A percentile compares a stretch with the other conserved stretches of the same genome.
These are phyloP conservation scores for Acromyrmex heyeri DNA, from an alignment of 1,140 invertebrate genomes.

Conservation along the genomic window DNA sequence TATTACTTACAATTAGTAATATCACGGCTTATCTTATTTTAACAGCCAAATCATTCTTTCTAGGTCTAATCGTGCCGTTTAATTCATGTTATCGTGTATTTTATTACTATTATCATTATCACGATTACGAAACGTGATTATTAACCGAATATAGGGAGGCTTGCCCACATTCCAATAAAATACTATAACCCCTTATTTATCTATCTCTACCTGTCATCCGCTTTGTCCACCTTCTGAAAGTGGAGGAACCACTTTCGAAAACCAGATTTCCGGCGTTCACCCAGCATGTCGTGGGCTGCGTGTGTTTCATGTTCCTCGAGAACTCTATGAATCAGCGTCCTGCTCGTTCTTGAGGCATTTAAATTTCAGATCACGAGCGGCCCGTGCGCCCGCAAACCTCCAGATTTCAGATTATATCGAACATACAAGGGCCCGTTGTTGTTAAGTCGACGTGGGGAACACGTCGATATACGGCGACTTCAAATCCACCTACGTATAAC, in stretches of 20 bases:
- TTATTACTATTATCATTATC: conserved; percentile 14
- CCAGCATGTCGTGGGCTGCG: background rate
- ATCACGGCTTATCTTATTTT: background rate
- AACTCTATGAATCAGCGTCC: conserved; percentile 47
- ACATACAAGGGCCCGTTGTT: conserved; percentile 14
- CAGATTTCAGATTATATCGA: conserved; percentile 53
- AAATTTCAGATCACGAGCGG: conserved; percentile 60
- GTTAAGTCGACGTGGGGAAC: conserved; percentile 8
- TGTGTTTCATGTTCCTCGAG: conserved; percentile 44
- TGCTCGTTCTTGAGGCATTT: conserved; percentile 51
- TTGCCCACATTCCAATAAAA: conserved; percentile 34
- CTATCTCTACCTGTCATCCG: background rate
- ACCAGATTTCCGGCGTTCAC: conserved; percentile 32
- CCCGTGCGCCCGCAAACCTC: conserved; percentile 39
- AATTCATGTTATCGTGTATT: conserved; percentile 17
- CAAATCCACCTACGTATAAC: conserved; percentile 23
- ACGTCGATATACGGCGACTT: conserved; percentile 21
- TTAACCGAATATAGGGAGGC: background rate
- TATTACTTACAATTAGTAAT: background rate
- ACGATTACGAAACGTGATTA: conserved; percentile 27
- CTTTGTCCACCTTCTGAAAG: conserved; percentile 8
- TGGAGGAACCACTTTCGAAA: conserved; percentile 39
- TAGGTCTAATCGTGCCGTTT: background rate
- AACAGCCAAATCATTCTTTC: conserved; percentile 20
- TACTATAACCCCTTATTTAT: background rate